Evolutionary conservation across 2,113 vertebrate genomes (phyloP), one percentile per base, ranked within the genome.

Genomic region (Oreotrochilus melanogaster): DNA sequence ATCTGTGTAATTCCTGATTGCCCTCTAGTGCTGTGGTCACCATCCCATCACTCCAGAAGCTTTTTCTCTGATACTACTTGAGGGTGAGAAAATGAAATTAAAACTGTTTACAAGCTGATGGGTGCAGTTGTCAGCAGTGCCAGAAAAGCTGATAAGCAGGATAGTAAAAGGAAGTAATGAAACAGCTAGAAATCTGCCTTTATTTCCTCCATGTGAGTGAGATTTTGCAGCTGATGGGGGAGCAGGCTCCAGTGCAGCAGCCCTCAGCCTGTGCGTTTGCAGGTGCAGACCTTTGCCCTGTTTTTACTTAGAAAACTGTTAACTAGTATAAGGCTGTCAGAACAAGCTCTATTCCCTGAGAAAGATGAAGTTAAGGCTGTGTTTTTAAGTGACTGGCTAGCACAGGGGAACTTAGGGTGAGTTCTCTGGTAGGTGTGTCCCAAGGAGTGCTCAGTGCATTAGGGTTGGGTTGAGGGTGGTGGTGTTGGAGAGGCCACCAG

Each of bases 91-190:
- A 81, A 88, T 18, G 33, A 90, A 90, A 81, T 88, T 78, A 70
- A 74, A 95, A 56, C 64, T 54, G 37, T 76, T 96, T 27, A 48
- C 79, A 83, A 24, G 60, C 47, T 94, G 72, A 78, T 92, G 42
- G 22, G 25, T 72, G 25, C 58, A 80, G 75, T 70, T 67, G 47
- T 60, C 82, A 71, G 60, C 79, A 48, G 47, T 83, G 60, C 37
- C 64, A 66, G 90, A 70, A 65, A 76, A 86, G 37, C 66, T 91
- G 56, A 56, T 73, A 82, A 83, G 71, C 33, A 76, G 64, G 21
- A 47, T 15, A 22, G 35, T 54, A 78, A 74, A 83, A 91, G 61
- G 61, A 91, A 67, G 74, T 80, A 5, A 58, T 14, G 60, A 80
- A 80, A 57, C 27, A 54, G 23, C 47, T 80, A 61, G 72, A 86